A percentile compares a stretch with the other conserved stretches of the same genome.
phyloP scores from a whole-genome alignment of 2,888 invertebrate genomes.

The Blera fallax region DNA sequence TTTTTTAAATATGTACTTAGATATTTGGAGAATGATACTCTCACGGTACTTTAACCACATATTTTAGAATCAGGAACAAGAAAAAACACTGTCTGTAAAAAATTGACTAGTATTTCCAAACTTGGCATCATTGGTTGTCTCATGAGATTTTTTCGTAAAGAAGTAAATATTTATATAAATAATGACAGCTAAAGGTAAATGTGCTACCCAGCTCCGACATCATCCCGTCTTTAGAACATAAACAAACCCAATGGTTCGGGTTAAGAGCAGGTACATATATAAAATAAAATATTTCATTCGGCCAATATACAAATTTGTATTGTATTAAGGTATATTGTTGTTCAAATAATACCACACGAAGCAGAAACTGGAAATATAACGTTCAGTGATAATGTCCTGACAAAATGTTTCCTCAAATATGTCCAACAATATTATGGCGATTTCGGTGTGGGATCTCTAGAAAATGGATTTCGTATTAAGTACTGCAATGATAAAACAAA shows the following conservation, averaged over 20 bases:
- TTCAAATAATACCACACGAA: slow-evolving; percentile 84
- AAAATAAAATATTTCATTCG: background rate
- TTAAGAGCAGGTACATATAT: slow-evolving; percentile 85
- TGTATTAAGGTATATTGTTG: slow-evolving; percentile 85
- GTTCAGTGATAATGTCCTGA: slow-evolving; percentile 82
- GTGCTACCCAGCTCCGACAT: background rate
- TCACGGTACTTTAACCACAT: too few relatives aligned
- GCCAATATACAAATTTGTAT: background rate
- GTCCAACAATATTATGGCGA: slow-evolving; percentile 89
- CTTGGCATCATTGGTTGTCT: slow-evolving; percentile 11
- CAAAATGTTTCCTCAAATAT: slow-evolving; percentile 83
- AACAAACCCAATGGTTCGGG: slow-evolving; percentile 84
- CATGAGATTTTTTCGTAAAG: background rate
- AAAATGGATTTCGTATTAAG: slow-evolving; percentile 88
- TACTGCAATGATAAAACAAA: slow-evolving; percentile 90
- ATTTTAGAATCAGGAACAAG: too few relatives aligned
- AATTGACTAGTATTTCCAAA: too few relatives aligned
- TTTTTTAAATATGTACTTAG: too few relatives aligned
- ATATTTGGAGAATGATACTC: too few relatives aligned
- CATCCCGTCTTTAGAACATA: background rate
- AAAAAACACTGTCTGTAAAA: too few relatives aligned
- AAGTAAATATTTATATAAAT: background rate
- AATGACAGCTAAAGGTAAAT: background rate
- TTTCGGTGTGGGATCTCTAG: slow-evolving; percentile 88
- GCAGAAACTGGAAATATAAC: slow-evolving; percentile 78